Evolutionary conservation across 2,888 invertebrate species (phyloP), one percentile per base, ranked within the genome.

Genomic region (Tachystola acroxantha): DNA sequence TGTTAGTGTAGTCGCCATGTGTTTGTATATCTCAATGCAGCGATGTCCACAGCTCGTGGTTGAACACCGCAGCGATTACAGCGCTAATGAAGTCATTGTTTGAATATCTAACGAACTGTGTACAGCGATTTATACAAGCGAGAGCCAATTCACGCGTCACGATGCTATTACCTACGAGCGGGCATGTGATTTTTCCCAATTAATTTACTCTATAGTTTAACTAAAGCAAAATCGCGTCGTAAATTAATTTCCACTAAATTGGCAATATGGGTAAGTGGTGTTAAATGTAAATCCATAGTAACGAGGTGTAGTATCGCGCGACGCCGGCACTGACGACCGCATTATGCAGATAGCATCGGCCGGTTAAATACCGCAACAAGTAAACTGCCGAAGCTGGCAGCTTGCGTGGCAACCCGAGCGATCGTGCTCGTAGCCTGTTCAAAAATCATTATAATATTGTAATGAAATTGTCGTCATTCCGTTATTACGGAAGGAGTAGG

Each of bases 41-140:
- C 42, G 37, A 43, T 42, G 50, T 47, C 51, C 52, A 47, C 46
- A 45, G 41, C 45, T 42, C 30, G 54, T 53, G 64, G 63, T 59
- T 57, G 63, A 63, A 65, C 60, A 64, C 72, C 71, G 59, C 75
- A 65, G 55, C 75, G 68, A 80, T 85, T 84, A 79, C 68, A 69
- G 57, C 71, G 58, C 79, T 84, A 84, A 85, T 85, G 82, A 85
- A 84, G 68, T 72, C 73, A 79, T 81, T 82, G 80, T 85, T 84
- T 80, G 74, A 59, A 64, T 64, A 67, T 74, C 77, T 84, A 85
- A 85, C 78, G 82, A 84, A 81, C 76, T 69, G 67, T 62, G 54
- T 57, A 51, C 59, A 57, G 50, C 57, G 57, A 67, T 65, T 66
- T 64, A 54, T 55, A 53, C 53, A 32, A 14, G 9, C 7, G n/a